These are phyloP conservation scores for Sturnus vulgaris DNA, from an alignment of 2,113 vertebrate genomes.

Conservation along the genomic window DNA sequence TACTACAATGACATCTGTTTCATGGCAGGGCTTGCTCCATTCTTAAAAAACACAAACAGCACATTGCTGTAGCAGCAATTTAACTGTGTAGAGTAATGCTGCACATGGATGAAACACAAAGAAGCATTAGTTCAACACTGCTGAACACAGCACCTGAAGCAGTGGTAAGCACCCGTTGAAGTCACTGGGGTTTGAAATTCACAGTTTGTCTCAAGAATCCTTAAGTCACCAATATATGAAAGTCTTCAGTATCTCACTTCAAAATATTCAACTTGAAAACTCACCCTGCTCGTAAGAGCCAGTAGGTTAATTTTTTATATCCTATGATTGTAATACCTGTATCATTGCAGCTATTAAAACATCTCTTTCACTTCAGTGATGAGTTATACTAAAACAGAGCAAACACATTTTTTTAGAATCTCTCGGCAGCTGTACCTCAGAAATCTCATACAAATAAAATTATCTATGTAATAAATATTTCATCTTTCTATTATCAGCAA, in stretches of 20 bases:
- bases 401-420: background rate
- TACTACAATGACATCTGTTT: background rate
- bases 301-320: background rate
- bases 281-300: background rate
- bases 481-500: background rate
- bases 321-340: background rate
- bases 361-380: background rate
- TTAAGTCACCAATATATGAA: background rate
- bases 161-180: background rate
- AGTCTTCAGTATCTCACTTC: background rate
- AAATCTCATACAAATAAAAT: background rate
- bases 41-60: background rate
- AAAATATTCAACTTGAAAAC: background rate
- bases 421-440: background rate
- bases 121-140: background rate
- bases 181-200: background rate
- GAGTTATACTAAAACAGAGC: background rate
- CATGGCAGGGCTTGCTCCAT: background rate
- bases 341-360: background rate
- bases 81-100: background rate
- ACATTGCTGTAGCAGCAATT: background rate
- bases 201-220: background rate
- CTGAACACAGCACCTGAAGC: background rate
- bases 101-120: background rate
- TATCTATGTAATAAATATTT: background rate